Percentiles rank a stretch among this genome's conserved stretches.
These are phyloP conservation scores for Antheraea pernyi DNA, from an alignment of 1,140 invertebrate genomes.

Conservation along the genomic window DNA sequence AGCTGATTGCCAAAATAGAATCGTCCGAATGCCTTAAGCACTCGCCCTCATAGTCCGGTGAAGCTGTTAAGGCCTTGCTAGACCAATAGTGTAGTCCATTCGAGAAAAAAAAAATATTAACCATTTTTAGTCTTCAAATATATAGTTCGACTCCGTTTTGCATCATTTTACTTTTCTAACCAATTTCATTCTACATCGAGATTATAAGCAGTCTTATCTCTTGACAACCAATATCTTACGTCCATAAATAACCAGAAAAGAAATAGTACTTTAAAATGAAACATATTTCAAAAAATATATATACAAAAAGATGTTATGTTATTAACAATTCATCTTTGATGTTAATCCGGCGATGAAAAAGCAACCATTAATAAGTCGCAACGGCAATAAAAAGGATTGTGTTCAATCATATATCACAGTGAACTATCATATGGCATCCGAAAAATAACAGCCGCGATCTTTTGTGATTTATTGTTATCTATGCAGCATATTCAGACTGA, in stretches of 20 bases:
- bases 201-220: too few relatives aligned
- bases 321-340: slow-evolving; percentile 35
- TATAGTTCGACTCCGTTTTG: too few relatives aligned
- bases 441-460: slow-evolving; percentile 42
- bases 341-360: slow-evolving; percentile 43
- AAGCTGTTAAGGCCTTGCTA: too few relatives aligned
- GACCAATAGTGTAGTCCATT: too few relatives aligned
- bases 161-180: too few relatives aligned
- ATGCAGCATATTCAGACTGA: slow-evolving; percentile 20
- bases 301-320: not conserved
- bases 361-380: slow-evolving; percentile 39
- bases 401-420: slow-evolving; percentile 44
- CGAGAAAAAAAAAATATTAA: too few relatives aligned
- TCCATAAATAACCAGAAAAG: too few relatives aligned
- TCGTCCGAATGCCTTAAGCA: too few relatives aligned
- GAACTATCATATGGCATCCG: slow-evolving; percentile 41
- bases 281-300: not conserved
- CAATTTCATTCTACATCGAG: too few relatives aligned
- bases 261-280: not conserved
- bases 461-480: slow-evolving; percentile 39
- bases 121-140: too few relatives aligned
- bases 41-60: too few relatives aligned
- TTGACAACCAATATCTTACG: not conserved
- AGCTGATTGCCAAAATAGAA: too few relatives aligned
- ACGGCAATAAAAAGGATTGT: slow-evolving; percentile 43